Evolutionary conservation across 2,113 vertebrate species (phyloP), one percentile per base, ranked within the genome.

Genomic region (Xiphorhynchus elegans): DNA sequence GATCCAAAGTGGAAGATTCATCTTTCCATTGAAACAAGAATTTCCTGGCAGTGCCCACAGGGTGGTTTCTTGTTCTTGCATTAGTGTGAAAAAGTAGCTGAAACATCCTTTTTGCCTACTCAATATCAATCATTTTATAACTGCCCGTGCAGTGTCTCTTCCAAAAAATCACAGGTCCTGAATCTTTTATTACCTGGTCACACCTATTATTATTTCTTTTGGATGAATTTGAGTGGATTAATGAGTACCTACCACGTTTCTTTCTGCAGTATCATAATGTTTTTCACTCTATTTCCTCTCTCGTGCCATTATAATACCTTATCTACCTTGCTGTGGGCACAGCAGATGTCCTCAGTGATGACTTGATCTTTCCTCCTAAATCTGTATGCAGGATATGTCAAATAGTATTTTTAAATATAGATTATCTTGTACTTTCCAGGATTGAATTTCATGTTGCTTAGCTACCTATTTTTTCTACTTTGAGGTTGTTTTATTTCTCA

Each of bases 371-470:
- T 67, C 53, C 79, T 91, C 73, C 67, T 52, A 58, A 77, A 77
- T 53, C 81, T 35, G 33, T 62, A 39, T 83, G 87, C 59, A 79
- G 91, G 67, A 26, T 59, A 67, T 76, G 63, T 62, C 87, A 90
- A 80, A 64, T 39, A 53, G 37, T 68, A 33, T 37, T 84, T 93
- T 93, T 81, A 72, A 95, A 53, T 67, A 66, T 20, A 86, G 79
- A 86, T 84, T 86, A 68, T 92, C 83, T 77, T 64, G 21, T 93
- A 33, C 93, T 88, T 93, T 80, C 69, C 42, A 3, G 1, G 78
- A 37, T 52, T 67, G 75, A 64, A 40, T 93, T 89, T 67, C 44
- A 6, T 26, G 92, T 97, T 96, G 96, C 96, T 76, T 94, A 78
- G 95, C 92, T 96, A 96, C 88, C 69, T 82, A 1, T n/a, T 84